Percentiles rank a stretch among this genome's conserved stretches.
Conservation (phyloP, 2,113 vertebrate genomes). For the Gyps fulvus region DNA sequence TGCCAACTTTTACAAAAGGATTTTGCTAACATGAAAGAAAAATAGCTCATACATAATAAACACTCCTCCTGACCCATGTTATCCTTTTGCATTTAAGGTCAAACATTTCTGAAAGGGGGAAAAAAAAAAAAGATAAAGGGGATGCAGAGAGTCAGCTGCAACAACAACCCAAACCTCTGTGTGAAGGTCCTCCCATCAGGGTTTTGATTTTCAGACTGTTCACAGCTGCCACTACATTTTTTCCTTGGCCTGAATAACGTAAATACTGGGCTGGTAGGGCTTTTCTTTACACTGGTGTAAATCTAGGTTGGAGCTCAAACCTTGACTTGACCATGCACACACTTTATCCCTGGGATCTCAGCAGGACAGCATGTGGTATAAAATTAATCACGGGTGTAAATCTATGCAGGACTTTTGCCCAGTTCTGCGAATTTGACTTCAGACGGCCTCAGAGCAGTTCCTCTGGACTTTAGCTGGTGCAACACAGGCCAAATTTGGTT, state of each 20-base stretch:
- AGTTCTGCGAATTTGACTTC: neutral
- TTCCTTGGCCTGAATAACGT: neutral
- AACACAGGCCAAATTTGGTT: neutral
- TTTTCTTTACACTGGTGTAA: neutral
- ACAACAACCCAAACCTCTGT: neutral
- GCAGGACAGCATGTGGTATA: neutral
- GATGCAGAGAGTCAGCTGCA: constrained; percentile 41
- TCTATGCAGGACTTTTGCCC: neutral
- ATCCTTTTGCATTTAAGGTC: constrained; percentile 50
- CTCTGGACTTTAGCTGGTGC: neutral
- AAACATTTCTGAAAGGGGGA: neutral
- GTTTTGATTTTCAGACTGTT: neutral
- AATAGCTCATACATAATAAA: constrained; percentile 41
- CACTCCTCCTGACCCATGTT: neutral
- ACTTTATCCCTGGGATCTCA: neutral
- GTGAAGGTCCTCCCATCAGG: neutral
- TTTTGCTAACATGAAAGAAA: constrained; percentile 61
- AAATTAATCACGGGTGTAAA: neutral
- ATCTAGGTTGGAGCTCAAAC: neutral
- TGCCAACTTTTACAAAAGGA: constrained; percentile 45
- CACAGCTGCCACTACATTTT: constrained; percentile 30
- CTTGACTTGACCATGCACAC: neutral
- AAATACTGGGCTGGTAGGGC: neutral
- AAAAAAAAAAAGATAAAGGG: neutral
- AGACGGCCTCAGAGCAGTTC: neutral